Conservation (phyloP, 2,113 vertebrate genomes). For the Serilophus lunatus region DNA sequence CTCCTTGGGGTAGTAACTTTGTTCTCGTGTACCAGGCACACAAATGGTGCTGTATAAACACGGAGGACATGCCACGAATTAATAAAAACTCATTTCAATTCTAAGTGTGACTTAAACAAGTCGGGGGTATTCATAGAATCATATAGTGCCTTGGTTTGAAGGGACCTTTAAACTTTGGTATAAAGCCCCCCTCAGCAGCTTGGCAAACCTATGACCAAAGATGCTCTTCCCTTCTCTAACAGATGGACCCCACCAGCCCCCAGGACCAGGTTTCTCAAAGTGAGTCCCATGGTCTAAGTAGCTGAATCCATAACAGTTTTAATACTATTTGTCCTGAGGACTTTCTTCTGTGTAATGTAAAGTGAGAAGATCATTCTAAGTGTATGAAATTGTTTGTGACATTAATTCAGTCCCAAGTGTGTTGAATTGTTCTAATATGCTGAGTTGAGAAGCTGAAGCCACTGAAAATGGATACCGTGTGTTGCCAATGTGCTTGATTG, state of each 20-base stretch:
- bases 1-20: not conserved
- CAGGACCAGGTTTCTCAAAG: not conserved
- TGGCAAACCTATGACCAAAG: not conserved
- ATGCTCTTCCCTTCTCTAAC: not conserved
- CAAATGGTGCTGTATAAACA: not conserved
- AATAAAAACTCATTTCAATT: not conserved
- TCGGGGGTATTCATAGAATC: not conserved
- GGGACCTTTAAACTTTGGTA: not conserved
- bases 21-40: not conserved
- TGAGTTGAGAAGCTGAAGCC: not conserved
- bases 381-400: conserved; percentile 3
- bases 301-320: not conserved
- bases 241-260: not conserved
- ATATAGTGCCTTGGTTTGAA: not conserved
- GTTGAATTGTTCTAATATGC: conserved; percentile 6
- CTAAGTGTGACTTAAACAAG: not conserved
- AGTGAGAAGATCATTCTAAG: conserved; percentile 3
- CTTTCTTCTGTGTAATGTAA: not conserved
- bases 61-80: not conserved
- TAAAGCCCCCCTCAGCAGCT: not conserved
- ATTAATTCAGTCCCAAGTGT: conserved; percentile 36
- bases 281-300: not conserved
- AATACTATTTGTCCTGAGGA: not conserved
- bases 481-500: conserved; percentile 21
- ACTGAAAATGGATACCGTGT: not conserved